Conservation (phyloP, 2,888 invertebrate species). For the Tetranychus piercei region DNA sequence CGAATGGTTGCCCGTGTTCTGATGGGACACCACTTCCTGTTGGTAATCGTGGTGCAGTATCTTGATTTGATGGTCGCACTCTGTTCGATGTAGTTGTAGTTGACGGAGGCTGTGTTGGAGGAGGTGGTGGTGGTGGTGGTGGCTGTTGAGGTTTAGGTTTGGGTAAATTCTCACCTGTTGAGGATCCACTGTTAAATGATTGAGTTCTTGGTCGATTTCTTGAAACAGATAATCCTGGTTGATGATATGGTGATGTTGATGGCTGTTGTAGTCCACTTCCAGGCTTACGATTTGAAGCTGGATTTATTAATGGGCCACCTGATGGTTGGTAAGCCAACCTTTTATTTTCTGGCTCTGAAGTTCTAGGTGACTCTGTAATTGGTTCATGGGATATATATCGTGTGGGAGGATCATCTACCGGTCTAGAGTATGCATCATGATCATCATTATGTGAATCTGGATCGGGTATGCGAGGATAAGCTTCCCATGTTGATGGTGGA, state of each 20-base stretch:
- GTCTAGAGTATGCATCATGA: neutral
- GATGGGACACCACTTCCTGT: slow-evolving; percentile 2
- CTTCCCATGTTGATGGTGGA: neutral
- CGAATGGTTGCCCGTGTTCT: slow-evolving; percentile 15
- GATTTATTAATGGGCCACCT: neutral
- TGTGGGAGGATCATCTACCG: neutral
- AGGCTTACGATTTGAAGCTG: neutral
- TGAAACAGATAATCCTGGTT: neutral
- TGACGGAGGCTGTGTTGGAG: neutral
- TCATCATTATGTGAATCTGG: neutral
- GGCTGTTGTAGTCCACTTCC: neutral
- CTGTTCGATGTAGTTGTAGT: neutral
- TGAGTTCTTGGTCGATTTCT: neutral
- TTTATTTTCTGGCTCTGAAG: neutral
- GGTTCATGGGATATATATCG: neutral
- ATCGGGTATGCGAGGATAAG: neutral
- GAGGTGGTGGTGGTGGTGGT: neutral
- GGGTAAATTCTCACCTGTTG: neutral
- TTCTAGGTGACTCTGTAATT: neutral
- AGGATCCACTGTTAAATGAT: neutral
- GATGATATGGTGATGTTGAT: neutral
- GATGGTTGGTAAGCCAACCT: neutral
- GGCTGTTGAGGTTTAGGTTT: neutral
- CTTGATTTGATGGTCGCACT: neutral
- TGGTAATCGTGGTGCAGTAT: neutral